These are phyloP conservation scores for Beris chalybata DNA, from an alignment of 2,888 invertebrate species.

Conservation along the genomic window DNA sequence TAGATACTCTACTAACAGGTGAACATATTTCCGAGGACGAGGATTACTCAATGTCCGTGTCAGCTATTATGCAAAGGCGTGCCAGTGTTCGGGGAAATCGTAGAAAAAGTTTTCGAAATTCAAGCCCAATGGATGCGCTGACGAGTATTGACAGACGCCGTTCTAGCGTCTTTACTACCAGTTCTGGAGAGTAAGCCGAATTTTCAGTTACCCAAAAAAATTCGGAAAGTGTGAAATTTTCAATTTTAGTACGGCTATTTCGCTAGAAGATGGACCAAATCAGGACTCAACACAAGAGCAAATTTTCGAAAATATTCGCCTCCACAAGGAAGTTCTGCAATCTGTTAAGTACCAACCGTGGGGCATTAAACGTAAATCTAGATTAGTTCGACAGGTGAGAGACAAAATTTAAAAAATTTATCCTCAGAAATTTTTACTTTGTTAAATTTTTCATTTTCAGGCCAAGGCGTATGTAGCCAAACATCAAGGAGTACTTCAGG, in stretches of 20 bases:
- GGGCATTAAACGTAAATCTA: conserved; percentile 79
- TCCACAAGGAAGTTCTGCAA: conserved; percentile 89
- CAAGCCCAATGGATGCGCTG: conserved; percentile 59
- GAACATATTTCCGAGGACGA: conserved; percentile 64
- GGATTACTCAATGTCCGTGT: conserved; percentile 84
- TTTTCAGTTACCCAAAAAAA: conserved; percentile 5
- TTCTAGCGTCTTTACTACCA: conserved; percentile 80
- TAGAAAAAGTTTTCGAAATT: conserved; percentile 63
- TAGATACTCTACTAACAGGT: not conserved
- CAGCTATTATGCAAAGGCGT: conserved; percentile 78
- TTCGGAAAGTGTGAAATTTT: conserved; percentile 32
- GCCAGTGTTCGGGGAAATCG: conserved; percentile 73
- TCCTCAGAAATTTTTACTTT: not conserved
- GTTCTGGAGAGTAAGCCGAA: conserved; percentile 78
- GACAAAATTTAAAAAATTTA: not conserved
- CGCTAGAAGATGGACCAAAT: conserved; percentile 70
- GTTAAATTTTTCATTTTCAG: conserved; percentile 50
- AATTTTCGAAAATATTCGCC: conserved; percentile 84
- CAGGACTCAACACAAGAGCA: conserved; percentile 77
- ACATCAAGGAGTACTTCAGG: conserved; percentile 88
- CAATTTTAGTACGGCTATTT: conserved; percentile 68
- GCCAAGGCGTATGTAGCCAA: conserved; percentile 86
- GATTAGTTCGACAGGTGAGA: conserved; percentile 71
- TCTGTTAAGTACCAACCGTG: conserved; percentile 85
- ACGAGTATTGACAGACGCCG: conserved; percentile 58